Evolutionary conservation across 1,140 invertebrate species (phyloP).

Genomic region (Cotesia glomerata): DNA sequence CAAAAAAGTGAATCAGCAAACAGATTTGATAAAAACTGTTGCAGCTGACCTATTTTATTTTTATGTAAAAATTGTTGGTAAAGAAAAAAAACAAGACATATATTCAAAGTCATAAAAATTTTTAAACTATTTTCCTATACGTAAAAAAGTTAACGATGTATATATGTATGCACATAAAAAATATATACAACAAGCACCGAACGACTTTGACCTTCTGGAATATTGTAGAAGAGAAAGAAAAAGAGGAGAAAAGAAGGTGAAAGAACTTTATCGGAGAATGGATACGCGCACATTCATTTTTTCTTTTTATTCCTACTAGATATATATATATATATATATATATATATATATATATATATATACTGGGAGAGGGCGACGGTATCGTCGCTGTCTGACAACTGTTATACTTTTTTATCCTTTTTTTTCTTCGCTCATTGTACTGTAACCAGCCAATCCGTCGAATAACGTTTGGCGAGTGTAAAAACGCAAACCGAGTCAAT

Average conservation of each 20-base stretch:
- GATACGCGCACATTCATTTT: slow-evolving; percentile 22
- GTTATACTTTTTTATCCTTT: slow-evolving; percentile 11
- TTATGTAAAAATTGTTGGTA: too few relatives aligned
- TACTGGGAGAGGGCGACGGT: not conserved
- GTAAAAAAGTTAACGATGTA: too few relatives aligned
- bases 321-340: not conserved
- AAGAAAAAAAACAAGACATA: too few relatives aligned
- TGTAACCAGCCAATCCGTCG: not conserved
- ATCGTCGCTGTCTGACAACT: slow-evolving; percentile 13
- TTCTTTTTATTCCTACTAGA: not conserved
- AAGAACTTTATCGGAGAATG: slow-evolving; percentile 26
- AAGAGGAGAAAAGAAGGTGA: slow-evolving; percentile 20
- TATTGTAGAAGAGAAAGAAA: slow-evolving; percentile 1
- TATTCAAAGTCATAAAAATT: too few relatives aligned
- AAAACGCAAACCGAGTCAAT: not conserved
- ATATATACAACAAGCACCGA: not conserved
- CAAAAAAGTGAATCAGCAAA: too few relatives aligned
- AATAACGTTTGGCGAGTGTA: not conserved
- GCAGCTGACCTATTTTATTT: too few relatives aligned
- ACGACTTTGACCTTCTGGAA: slow-evolving; percentile 24
- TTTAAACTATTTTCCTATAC: too few relatives aligned
- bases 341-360: not conserved
- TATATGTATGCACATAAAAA: too few relatives aligned
- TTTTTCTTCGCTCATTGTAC: too few relatives aligned
- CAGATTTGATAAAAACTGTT: too few relatives aligned